Evolutionary conservation across 1,140 invertebrate genomes (phyloP).

Genomic region (Caenorhabditis inopinata): DNA sequence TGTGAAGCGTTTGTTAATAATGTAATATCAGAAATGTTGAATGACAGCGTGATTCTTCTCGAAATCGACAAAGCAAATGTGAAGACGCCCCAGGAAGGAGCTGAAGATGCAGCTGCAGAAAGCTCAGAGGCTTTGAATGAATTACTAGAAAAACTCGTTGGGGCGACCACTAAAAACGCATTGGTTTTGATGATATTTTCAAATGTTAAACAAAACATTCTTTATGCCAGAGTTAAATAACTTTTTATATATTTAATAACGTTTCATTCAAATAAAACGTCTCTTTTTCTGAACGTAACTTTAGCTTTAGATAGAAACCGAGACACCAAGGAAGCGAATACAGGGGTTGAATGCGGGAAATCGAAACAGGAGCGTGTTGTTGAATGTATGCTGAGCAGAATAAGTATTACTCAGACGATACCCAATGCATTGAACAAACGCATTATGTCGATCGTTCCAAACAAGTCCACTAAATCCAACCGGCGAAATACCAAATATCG

Average conservation of each 20-base stretch:
- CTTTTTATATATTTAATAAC: not conserved
- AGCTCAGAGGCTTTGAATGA: not conserved
- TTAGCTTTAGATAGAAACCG: too few relatives aligned
- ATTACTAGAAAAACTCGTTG: not conserved
- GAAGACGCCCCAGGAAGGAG: not conserved
- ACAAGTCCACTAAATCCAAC: too few relatives aligned
- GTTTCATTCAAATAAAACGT: too few relatives aligned
- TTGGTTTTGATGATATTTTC: not conserved
- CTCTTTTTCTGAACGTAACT: too few relatives aligned
- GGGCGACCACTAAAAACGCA: not conserved
- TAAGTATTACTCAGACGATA: too few relatives aligned
- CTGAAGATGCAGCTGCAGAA: not conserved
- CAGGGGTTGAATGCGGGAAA: too few relatives aligned
- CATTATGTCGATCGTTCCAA: too few relatives aligned
- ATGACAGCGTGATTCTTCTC: not conserved
- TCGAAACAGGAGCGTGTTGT: too few relatives aligned
- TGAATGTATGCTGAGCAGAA: too few relatives aligned
- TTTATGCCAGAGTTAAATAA: not conserved
- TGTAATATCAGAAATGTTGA: not conserved
- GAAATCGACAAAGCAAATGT: not conserved
- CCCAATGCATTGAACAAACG: too few relatives aligned
- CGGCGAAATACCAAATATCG: too few relatives aligned
- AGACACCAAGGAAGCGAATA: too few relatives aligned
- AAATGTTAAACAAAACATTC: not conserved
- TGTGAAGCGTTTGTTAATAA: not conserved